A percentile compares a stretch with the other conserved stretches of the same genome.
phyloP scores from a whole-genome alignment of 2,888 invertebrate species.

The Plebejus argus region DNA sequence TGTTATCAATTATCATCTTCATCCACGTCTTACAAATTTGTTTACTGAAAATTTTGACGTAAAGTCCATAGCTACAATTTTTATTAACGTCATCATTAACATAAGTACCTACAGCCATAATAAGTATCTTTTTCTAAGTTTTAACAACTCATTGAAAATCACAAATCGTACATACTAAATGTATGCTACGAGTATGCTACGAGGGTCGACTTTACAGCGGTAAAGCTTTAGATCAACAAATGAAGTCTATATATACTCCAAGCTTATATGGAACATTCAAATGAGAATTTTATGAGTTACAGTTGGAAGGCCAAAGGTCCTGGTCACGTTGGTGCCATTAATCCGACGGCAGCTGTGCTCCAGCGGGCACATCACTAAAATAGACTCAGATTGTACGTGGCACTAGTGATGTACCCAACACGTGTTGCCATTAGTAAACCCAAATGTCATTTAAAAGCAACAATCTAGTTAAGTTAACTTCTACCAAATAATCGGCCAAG shows the following conservation, averaged over 20 bases:
- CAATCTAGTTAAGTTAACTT: neutral
- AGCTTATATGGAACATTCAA: neutral
- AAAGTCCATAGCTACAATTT: no score
- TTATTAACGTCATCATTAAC: no score
- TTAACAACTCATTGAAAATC: neutral
- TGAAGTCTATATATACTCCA: neutral
- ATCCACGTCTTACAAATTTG: no score
- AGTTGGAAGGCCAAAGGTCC: neutral
- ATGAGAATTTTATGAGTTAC: neutral
- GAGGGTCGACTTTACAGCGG: no score
- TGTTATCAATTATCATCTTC: no score
- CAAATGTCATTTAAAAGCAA: neutral
- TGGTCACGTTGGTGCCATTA: slow-evolving; percentile 20
- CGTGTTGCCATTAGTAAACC: neutral
- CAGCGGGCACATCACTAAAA: slow-evolving; percentile 15
- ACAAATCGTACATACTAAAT: no score
- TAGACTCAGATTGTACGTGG: neutral
- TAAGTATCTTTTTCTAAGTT: no score
- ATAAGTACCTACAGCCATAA: no score
- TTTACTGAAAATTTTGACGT: no score
- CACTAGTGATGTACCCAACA: neutral
- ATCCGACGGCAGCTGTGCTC: slow-evolving; percentile 22
- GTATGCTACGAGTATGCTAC: no score
- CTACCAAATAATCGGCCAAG: no score
- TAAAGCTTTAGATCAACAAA: neutral